Percentiles rank a stretch among this genome's conserved stretches.
These are phyloP conservation scores for Aphodius sticticus DNA, from an alignment of 2,888 invertebrate species.

Conservation along the genomic window DNA sequence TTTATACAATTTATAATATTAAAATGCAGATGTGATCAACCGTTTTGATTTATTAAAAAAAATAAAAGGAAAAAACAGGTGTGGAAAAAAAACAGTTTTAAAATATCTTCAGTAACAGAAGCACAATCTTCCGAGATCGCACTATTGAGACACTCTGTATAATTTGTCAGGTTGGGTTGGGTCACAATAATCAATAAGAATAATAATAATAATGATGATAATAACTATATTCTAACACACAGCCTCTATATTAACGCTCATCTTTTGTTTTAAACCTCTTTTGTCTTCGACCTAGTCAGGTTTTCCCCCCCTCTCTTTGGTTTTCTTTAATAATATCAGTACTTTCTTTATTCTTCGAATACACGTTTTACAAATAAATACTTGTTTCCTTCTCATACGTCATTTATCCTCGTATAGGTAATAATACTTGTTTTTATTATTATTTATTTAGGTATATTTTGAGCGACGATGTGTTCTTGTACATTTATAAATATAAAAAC, in stretches of 20 bases:
- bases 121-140: too few relatives aligned
- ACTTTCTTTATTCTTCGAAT: constrained; percentile 23
- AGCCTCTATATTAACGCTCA: constrained; percentile 60
- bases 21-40: too few relatives aligned
- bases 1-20: too few relatives aligned
- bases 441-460: constrained; percentile 43
- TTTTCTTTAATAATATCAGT: neutral
- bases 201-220: constrained; percentile 27
- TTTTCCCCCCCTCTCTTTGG: neutral
- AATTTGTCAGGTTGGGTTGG: neutral
- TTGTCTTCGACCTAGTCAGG: neutral
- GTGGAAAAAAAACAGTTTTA: too few relatives aligned
- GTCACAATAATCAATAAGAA: constrained; percentile 28
- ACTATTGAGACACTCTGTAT: too few relatives aligned
- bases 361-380: neutral
- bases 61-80: too few relatives aligned
- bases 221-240: constrained; percentile 59
- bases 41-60: too few relatives aligned
- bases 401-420: neutral
- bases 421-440: constrained; percentile 32
- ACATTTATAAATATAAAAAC: constrained; percentile 60
- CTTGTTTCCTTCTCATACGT: neutral
- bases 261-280: constrained; percentile 31
- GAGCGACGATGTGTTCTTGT: constrained; percentile 51
- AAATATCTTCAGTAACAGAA: too few relatives aligned